Base-by-base conservation (phyloP, 2,888 invertebrate genomes). In the Chaitophorus viminalis region DNA sequence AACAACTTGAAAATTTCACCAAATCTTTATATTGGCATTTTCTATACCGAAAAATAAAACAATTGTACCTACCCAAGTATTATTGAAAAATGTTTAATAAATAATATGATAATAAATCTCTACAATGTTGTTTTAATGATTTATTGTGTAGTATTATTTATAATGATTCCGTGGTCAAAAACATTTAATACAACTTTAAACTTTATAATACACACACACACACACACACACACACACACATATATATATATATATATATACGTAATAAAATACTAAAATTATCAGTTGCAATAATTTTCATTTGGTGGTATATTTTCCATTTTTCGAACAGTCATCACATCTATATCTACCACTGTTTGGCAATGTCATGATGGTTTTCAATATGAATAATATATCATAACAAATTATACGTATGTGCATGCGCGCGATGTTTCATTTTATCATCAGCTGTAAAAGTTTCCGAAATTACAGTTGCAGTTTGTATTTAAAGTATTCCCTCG, bases 111-210 rank as follows among this genome's bases (percentile, higher is more conserved):
- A 65, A 46, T 46, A 68, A 68, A 31, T 54, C 77, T 77, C 52
- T n/a, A 77, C 52, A 31, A 77, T 77, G 54, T 77, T 77, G 52
- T 21, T 52, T 25, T 25, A 29, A 68, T 68, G 68, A 78, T 78
- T 60, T 78, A 78, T 78, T n/a, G n/a, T 29, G 78, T 18, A 60
- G 33, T 78, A 60, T 78, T 60, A 78, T 78, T 78, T 60, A 78
- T 78, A n/a, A 21, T 60, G 60, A 60, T n/a, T 8, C 14, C 25
- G 54, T 60, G 25, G 25, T 82, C 31, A 82, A 70, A 82, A 82
- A 82, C 81, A 82, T 82, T 82, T 21, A 70, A 70, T 70, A 82
- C 21, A 29, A 79, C n/a, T 79, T 79, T 39, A 39, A 54, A 79
- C 39, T 60, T 39, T 21, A 79, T 8, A 46, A 46, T 46, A 46